phyloP scores from a whole-genome alignment of 2,113 vertebrate species.

The Campylomormyrus numenius region DNA sequence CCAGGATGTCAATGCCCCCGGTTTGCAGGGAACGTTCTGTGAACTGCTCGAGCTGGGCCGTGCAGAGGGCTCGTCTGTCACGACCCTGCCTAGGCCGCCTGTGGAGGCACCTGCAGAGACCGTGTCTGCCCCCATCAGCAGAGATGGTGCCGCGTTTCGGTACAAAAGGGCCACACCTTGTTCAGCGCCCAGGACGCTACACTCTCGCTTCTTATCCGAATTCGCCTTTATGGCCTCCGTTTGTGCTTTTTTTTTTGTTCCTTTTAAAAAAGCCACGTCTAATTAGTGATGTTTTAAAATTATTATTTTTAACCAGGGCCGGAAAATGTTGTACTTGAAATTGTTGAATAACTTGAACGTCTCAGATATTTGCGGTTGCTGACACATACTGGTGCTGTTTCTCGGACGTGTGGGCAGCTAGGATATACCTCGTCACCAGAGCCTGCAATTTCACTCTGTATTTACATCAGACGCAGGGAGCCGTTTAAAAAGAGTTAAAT shows the following conservation, averaged over 20 bases:
- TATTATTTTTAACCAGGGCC: neutral
- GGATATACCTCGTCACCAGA: neutral
- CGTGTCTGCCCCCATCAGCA: neutral
- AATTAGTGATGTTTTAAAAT: neutral
- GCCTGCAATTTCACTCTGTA: conserved; percentile 4
- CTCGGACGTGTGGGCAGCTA: conserved; percentile 3
- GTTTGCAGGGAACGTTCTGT: conserved; percentile 1
- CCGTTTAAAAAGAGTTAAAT: neutral
- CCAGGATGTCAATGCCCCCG: neutral
- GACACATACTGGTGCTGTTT: neutral
- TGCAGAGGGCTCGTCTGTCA: neutral
- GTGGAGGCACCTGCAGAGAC: neutral
- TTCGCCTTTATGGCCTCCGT: neutral
- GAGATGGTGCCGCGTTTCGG: neutral
- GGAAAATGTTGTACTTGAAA: neutral
- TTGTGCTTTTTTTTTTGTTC: neutral
- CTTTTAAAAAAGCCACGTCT: neutral
- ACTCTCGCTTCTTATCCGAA: neutral
- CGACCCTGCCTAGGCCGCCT: neutral
- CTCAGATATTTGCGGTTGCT: neutral
- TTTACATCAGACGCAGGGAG: neutral
- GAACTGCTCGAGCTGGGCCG: neutral
- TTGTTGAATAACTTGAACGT: neutral
- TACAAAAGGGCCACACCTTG: neutral
- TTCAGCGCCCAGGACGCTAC: neutral